A percentile compares a stretch with the other conserved stretches of the same genome.
These are phyloP conservation scores for Gymnoscopelus microlampas DNA, from an alignment of 2,797 vertebrate species.

Conservation along the genomic window DNA sequence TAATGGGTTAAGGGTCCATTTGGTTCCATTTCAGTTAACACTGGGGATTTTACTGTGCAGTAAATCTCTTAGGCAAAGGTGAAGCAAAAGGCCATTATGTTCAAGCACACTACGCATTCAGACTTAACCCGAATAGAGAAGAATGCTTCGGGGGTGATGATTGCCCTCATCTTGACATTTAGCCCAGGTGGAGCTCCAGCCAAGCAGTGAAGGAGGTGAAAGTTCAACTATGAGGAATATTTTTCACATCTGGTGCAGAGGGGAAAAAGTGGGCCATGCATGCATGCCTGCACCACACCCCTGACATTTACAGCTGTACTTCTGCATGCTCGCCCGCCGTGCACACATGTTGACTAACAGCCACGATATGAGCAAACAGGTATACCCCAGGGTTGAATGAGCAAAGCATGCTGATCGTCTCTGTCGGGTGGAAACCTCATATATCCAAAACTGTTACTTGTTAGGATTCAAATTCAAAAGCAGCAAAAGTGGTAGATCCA, in stretches of 20 bases:
- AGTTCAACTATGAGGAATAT: constrained; percentile 50
- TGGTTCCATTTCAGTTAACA: no score
- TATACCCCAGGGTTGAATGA: no score
- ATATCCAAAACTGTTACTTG: no score
- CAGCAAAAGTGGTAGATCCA: no score
- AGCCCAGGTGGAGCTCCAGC: constrained; percentile 23
- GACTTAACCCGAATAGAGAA: constrained; percentile 43
- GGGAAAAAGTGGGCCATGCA: constrained; percentile 13
- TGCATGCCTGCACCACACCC: constrained; percentile 12
- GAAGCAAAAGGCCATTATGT: constrained; percentile 19
- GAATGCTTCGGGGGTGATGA: constrained; percentile 30
- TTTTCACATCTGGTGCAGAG: constrained; percentile 31
- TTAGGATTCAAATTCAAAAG: no score
- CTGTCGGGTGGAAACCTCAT: no score
- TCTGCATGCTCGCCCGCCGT: constrained; percentile 12
- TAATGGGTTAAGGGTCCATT: no score
- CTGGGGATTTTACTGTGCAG: neutral
- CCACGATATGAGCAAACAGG: constrained; percentile 7
- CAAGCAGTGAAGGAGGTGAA: constrained; percentile 29
- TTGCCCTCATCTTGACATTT: constrained; percentile 38
- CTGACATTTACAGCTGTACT: constrained; percentile 44
- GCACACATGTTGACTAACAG: constrained; percentile 30
- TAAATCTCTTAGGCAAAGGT: neutral
- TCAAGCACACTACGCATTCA: constrained; percentile 47
- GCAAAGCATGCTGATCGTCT: no score